Evolutionary conservation across 2,888 invertebrate genomes (phyloP), one percentile per base, ranked within the genome.

Genomic region (Trachelus iudaicus): DNA sequence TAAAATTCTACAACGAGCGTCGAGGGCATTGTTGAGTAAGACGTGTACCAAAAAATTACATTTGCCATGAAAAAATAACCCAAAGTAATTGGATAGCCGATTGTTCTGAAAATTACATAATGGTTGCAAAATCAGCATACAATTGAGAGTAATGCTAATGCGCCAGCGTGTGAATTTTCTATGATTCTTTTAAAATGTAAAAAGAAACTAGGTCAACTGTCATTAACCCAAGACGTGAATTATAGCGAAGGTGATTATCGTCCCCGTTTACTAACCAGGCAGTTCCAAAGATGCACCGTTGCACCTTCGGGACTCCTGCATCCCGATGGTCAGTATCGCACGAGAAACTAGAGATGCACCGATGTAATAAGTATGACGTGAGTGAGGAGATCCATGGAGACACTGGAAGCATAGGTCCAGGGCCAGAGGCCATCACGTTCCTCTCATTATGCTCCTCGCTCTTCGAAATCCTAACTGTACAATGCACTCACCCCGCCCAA

Each of bases 381-480:
- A 23, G 56, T 56, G 56, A 56, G 56, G 56, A 56, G 56, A 56
- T 56, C 56, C 56, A 56, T 23, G 56, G 56, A 56, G 56, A 56
- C 56, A 56, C 23, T 56, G 23, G 23, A 56, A 56, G 12, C 33
- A 71, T 71, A 79, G 79, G 81, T 84, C 82, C 81, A 81, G 83
- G 88, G 87, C 87, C 87, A 88, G 83, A 86, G 88, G 89, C 85
- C 87, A 89, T 86, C 89, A 89, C 88, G 89, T 89, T 87, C 87
- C 87, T 86, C 89, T 89, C 89, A 88, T 89, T 89, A 88, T 86
- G 85, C 85, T 85, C 83, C 79, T 83, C 83, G 80, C 83, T 85
- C 83, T 80, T 86, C 84, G 87, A 86, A 86, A 86, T 87, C 83
- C 88, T 89, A 89, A 89, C 89, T 89, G 89, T 89, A 89, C 87